Evolutionary conservation across 2,113 vertebrate species (phyloP).

Genomic region (Cyphomyrus discorhynchus): DNA sequence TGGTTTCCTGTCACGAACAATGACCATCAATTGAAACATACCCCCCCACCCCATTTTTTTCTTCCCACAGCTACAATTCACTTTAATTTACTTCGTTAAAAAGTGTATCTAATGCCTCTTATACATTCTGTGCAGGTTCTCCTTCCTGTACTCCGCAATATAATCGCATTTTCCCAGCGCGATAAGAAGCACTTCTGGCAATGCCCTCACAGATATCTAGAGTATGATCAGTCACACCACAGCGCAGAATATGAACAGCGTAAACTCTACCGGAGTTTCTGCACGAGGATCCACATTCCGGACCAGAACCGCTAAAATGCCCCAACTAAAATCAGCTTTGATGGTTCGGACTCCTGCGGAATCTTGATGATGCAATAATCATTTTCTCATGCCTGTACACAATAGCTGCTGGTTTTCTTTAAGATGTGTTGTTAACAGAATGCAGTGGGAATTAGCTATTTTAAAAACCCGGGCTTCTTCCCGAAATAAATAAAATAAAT

Average conservation of each 20-base stretch:
- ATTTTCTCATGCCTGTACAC: neutral
- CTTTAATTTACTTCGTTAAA: conserved; percentile 31
- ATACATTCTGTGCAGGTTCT: conserved; percentile 32
- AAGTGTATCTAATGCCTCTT: conserved; percentile 28
- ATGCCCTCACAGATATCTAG: conserved; percentile 25
- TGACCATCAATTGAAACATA: conserved; percentile 28
- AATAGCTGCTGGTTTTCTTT: neutral
- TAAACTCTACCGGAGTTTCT: conserved; percentile 22
- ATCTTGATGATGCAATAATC: neutral
- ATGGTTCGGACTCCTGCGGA: conserved; percentile 16
- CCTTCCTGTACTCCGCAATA: conserved; percentile 19
- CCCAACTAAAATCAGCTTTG: conserved; percentile 10
- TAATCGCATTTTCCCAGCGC: conserved; percentile 31
- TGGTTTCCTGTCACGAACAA: neutral
- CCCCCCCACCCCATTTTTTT: conserved; percentile 9
- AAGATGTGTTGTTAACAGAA: neutral
- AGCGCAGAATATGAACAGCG: conserved; percentile 23
- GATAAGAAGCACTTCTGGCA: conserved; percentile 26
- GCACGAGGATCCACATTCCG: neutral
- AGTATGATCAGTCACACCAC: conserved; percentile 29
- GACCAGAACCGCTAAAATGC: neutral
- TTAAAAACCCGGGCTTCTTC: neutral
- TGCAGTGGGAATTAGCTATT: neutral
- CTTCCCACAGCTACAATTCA: conserved; percentile 10
- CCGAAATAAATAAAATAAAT: neutral